Conservation (phyloP, 2,888 invertebrate species). For the Globia sparganii region DNA sequence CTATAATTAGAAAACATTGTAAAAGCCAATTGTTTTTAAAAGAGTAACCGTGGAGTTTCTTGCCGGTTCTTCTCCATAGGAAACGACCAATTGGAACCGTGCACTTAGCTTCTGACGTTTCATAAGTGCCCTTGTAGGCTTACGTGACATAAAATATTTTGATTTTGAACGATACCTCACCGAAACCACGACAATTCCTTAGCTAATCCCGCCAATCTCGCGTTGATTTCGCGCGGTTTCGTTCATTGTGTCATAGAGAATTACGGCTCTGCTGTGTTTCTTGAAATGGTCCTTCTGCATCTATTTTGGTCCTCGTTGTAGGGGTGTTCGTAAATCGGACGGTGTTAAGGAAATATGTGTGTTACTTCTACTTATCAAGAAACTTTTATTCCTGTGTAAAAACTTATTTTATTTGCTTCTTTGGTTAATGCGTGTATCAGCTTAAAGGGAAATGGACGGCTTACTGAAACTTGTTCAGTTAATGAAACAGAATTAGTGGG, state of each 20-base stretch:
- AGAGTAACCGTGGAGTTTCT: too few species aligned
- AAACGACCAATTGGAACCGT: too few species aligned
- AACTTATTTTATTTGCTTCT: constrained; percentile 25
- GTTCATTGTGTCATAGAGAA: not conserved
- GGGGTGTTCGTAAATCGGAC: constrained; percentile 44
- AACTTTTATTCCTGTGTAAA: constrained; percentile 45
- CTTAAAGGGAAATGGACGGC: constrained; percentile 14
- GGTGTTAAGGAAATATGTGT: constrained; percentile 41
- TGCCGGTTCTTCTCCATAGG: too few species aligned
- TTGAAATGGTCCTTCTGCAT: constrained; percentile 2
- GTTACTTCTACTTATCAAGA: constrained; percentile 44
- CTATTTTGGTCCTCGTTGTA: not conserved
- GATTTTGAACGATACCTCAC: too few species aligned
- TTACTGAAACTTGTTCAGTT: constrained; percentile 4
- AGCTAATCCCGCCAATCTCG: not conserved
- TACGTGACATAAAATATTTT: too few species aligned
- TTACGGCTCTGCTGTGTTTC: not conserved
- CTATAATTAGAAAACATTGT: too few species aligned
- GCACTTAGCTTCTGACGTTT: too few species aligned
- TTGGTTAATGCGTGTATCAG: constrained; percentile 22
- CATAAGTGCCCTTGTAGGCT: too few species aligned
- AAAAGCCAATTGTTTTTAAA: too few species aligned
- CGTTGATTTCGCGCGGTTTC: not conserved
- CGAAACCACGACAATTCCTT: too few species aligned
- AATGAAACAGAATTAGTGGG: not conserved